phyloP scores from a whole-genome alignment of 2,113 vertebrate genomes.

The Aythya baeri region DNA sequence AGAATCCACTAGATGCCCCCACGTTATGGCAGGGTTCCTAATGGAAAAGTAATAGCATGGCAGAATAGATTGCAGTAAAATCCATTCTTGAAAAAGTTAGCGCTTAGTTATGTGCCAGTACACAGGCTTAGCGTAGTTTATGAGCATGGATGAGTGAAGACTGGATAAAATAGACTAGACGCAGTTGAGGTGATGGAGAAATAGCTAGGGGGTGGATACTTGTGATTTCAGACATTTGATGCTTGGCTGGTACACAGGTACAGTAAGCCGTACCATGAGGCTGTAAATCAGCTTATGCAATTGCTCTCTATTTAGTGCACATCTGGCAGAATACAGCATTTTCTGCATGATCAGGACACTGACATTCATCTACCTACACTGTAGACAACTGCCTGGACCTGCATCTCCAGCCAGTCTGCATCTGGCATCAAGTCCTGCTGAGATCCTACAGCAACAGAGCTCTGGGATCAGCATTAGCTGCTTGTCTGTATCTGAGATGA shows the following conservation, averaged over 20 bases:
- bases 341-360: neutral
- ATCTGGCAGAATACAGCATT: neutral
- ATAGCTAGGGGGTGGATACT: neutral
- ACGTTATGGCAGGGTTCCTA: neutral
- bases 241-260: neutral
- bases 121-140: accelerated
- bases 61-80: neutral
- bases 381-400: neutral
- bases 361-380: neutral
- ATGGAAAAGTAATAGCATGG: neutral
- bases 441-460: neutral
- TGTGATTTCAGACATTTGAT: neutral
- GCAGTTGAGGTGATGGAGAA: neutral
- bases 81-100: neutral
- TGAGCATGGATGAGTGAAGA: neutral
- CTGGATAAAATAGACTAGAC: neutral
- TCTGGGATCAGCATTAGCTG: neutral
- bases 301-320: neutral
- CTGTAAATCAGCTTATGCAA: neutral
- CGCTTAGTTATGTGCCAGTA: neutral
- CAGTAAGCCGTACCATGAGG: neutral
- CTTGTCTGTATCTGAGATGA: neutral
- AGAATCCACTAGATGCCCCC: neutral
- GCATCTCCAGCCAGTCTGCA: neutral
- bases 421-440: neutral